A percentile compares a stretch with the other conserved stretches of the same genome.
These are phyloP conservation scores for Oreotragus oreotragus DNA, from an alignment of 2,113 vertebrate genomes.

Conservation along the genomic window DNA sequence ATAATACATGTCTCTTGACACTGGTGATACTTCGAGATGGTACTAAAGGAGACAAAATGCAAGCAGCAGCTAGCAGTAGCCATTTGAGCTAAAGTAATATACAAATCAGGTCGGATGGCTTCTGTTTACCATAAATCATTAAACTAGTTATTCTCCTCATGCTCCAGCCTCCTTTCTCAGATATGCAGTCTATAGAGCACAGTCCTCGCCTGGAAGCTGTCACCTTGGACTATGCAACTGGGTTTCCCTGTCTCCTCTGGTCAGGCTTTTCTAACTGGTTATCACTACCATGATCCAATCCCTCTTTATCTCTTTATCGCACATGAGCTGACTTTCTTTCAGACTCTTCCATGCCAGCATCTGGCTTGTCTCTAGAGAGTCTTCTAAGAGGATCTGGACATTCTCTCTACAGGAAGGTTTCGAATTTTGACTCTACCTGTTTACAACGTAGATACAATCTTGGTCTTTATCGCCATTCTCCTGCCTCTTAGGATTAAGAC, in stretches of 20 bases:
- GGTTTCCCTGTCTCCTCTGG: neutral
- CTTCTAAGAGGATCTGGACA: neutral
- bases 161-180: neutral
- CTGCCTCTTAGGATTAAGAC: constrained; percentile 34
- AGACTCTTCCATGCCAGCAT: neutral
- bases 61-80: neutral
- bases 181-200: neutral
- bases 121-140: constrained; percentile 53
- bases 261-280: neutral
- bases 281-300: neutral
- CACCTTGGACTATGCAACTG: constrained; percentile 38
- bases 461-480: neutral
- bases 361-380: neutral
- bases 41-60: neutral
- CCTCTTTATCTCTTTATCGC: constrained; percentile 48
- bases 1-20: neutral
- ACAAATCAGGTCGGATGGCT: constrained; percentile 21
- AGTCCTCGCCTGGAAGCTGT: constrained; percentile 51
- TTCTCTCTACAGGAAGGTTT: neutral
- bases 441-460: constrained; percentile 5
- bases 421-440: neutral
- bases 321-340: neutral
- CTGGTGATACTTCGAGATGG: neutral
- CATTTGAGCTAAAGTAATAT: neutral
- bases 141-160: neutral